Conservation (phyloP, 1,140 invertebrate species). For the Aphelenchoides avenae region DNA sequence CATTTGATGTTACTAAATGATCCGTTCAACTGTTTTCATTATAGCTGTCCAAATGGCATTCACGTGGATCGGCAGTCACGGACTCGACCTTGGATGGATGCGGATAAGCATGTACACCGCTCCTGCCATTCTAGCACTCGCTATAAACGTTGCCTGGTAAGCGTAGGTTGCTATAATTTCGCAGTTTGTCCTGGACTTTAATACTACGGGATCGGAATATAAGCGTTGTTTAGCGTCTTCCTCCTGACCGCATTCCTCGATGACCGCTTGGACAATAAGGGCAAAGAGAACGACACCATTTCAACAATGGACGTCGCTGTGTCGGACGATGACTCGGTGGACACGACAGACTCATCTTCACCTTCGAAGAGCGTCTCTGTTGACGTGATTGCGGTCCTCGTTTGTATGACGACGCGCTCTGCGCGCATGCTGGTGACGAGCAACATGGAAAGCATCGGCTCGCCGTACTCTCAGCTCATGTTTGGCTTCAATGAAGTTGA, state of each 20-base stretch:
- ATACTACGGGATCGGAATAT: background rate
- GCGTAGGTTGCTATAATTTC: background rate
- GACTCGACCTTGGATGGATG: constrained; percentile 22
- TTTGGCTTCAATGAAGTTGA: constrained; percentile 40
- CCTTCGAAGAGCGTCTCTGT: too few relatives aligned
- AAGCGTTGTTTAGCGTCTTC: constrained; percentile 5
- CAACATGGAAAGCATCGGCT: constrained; percentile 42
- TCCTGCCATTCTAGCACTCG: constrained; percentile 33
- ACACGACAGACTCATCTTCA: too few relatives aligned
- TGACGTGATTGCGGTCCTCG: constrained; percentile 33
- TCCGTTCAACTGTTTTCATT: constrained; percentile 3
- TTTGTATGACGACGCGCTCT: constrained; percentile 39
- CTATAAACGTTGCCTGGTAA: constrained; percentile 33
- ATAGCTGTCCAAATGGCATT: background rate
- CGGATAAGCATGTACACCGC: constrained; percentile 41
- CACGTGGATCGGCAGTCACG: constrained; percentile 32
- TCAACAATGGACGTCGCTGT: constrained; percentile 13
- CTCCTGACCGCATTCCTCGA: constrained; percentile 21
- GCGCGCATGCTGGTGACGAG: constrained; percentile 37
- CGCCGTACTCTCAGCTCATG: constrained; percentile 43
- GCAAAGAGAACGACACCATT: constrained; percentile 16
- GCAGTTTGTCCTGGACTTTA: background rate
- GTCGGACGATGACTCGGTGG: background rate
- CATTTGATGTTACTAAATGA: constrained; percentile 21
- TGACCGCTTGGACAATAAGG: constrained; percentile 31